Evolutionary conservation across 2,888 invertebrate species (phyloP).

Genomic region (Tillus elongatus): DNA sequence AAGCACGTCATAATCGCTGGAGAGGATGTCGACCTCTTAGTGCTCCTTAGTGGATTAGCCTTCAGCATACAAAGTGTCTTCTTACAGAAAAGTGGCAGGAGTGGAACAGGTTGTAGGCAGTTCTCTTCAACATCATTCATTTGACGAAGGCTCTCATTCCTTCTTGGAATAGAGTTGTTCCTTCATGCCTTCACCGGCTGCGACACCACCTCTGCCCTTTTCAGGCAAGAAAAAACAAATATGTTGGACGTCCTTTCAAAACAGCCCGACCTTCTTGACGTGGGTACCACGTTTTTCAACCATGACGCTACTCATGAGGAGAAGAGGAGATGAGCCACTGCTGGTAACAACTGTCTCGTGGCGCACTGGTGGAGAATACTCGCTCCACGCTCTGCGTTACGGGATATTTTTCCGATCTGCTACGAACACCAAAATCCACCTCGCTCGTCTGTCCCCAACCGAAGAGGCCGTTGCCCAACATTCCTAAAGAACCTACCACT

Average conservation of each 20-base stretch:
- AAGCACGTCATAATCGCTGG: not conserved
- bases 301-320: too few species aligned
- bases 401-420: not conserved
- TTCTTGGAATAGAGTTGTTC: not conserved
- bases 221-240: not conserved
- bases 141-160: not conserved
- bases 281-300: too few species aligned
- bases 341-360: too few species aligned
- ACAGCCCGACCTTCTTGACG: too few species aligned
- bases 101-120: conserved; percentile 1
- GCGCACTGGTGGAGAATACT: too few species aligned
- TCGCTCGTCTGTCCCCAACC: not conserved
- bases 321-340: too few species aligned
- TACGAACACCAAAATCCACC: not conserved
- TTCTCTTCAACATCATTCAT: not conserved
- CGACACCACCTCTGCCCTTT: conserved; percentile 2
- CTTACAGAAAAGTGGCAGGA: conserved; percentile 2
- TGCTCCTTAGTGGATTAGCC: too few species aligned
- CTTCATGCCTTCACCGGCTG: not conserved
- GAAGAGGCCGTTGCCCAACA: not conserved
- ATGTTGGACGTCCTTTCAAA: too few species aligned
- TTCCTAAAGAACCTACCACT: not conserved
- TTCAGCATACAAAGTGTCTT: too few species aligned
- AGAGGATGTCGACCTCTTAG: too few species aligned
- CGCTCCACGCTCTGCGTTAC: not conserved